A percentile compares a stretch with the other conserved stretches of the same genome.
Evolutionary conservation across 35 echinoderm and acorn worm species (phyloP).

Genomic region (Nesometra sesokonis): DNA sequence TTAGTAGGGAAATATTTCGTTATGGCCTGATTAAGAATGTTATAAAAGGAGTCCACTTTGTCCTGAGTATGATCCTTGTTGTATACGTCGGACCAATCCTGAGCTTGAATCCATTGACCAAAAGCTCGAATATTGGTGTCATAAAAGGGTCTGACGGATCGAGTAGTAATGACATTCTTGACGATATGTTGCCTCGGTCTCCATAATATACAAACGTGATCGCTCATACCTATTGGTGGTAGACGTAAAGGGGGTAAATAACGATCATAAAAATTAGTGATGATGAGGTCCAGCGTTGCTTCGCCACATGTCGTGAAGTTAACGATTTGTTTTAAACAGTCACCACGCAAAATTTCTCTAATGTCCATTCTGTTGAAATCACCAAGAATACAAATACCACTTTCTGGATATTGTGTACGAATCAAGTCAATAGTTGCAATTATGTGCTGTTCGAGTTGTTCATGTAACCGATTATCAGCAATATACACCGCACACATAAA

Average conservation of each 20-base stretch:
- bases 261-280: conserved; percentile 29
- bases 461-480: no score
- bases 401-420: conserved; percentile 3
- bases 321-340: conserved; percentile 13
- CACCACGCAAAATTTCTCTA: not conserved
- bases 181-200: not conserved
- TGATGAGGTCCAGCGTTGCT: conserved; percentile 34
- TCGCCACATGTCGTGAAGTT: conserved; percentile 6
- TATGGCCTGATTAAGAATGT: no score
- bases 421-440: conserved; percentile 26
- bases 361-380: conserved; percentile 43
- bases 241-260: not conserved
- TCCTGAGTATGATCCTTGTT: conserved; percentile 1
- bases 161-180: not conserved
- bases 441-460: conserved; percentile 42
- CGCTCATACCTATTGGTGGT: conserved; percentile 35
- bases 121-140: conserved; percentile 16
- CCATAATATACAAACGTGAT: conserved; percentile 34
- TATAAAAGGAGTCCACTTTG: no score
- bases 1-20: no score
- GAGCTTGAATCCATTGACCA: conserved; percentile 38
- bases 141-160: not conserved
- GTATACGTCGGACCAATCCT: conserved; percentile 30
- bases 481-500: no score
- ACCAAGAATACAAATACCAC: conserved; percentile 33